Evolutionary conservation across 1,140 invertebrate species (phyloP), one percentile per base, ranked within the genome.

Genomic region (Formica exsecta): DNA sequence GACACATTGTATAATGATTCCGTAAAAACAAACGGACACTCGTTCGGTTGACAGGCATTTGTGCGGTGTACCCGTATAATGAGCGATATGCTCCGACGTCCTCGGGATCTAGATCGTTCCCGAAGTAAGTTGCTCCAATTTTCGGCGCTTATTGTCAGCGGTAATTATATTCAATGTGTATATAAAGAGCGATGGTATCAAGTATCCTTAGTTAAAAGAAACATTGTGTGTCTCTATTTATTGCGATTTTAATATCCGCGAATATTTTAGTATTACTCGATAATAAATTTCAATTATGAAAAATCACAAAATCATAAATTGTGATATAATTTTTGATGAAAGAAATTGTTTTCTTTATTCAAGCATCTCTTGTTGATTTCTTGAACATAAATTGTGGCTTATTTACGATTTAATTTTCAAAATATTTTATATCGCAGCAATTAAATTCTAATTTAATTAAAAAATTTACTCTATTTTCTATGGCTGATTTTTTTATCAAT

Each of bases 1-100:
- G 19, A 6, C 62, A 81, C 54, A 71, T 71, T 71, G 66, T 19
- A 51, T 44, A 54, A 81, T 79, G 54, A 51, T 65, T 62, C 62
- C 22, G 36, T 7, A 38, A 68, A 80, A 54, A 48, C 13, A 48
- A 32, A 48, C 8, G 7, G 38, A 22, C n/a, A 5, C 38, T 19
- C 19, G 2, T 2, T 48, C 57, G 11, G 54, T 25, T 51, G 41
- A 68, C 54, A 44, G n/a, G 25, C 36, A 29, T n/a, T 57, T 8
- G 29, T 61, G 44, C n/a, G 38, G 25, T 8, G 36, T 25, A 36
- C 25, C 36, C 68, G 54, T 54, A 36, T 41, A 83, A 83, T 22
- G 22, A 61, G 29, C 54, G 25, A 25, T 25, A 22, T 19, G 44
- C 38, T 38, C 32, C 32, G 11, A 19, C 66, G 51, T 41, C 54